Evolutionary conservation across 2,113 vertebrate species (phyloP).

Genomic region (Cynoglossus semilaevis): DNA sequence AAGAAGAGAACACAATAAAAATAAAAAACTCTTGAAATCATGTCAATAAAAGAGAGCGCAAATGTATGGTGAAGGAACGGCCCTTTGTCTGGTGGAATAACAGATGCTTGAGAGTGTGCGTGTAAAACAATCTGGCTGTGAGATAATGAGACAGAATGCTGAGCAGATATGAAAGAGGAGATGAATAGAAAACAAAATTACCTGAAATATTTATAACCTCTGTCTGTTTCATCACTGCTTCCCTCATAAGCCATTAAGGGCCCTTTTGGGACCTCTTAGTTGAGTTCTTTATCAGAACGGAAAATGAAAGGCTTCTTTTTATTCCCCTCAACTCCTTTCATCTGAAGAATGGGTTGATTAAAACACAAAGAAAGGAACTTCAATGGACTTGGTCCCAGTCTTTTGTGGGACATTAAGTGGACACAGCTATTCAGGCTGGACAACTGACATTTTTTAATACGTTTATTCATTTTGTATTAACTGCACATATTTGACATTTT

Average conservation of each 20-base stretch:
- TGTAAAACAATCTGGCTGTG: constrained; percentile 56
- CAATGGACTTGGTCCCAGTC: constrained; percentile 38
- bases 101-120: constrained; percentile 10
- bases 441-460: neutral
- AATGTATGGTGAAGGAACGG: constrained; percentile 19
- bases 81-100: constrained; percentile 29
- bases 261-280: constrained; percentile 72
- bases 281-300: constrained; percentile 72
- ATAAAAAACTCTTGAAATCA: neutral
- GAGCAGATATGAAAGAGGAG: constrained; percentile 58
- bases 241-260: constrained; percentile 70
- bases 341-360: constrained; percentile 67
- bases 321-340: constrained; percentile 50
- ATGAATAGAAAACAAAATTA: constrained; percentile 74
- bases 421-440: constrained; percentile 34
- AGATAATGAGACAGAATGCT: constrained; percentile 65
- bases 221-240: constrained; percentile 69
- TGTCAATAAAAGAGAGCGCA: constrained; percentile 18
- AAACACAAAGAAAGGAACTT: constrained; percentile 56
- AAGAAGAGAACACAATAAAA: neutral
- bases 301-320: constrained; percentile 72
- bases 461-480: too few species aligned
- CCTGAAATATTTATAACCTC: constrained; percentile 79
- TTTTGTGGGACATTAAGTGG: constrained; percentile 40
- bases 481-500: too few species aligned